Evolutionary conservation across 2,888 invertebrate genomes (phyloP).

Genomic region (Pandemis corylana): DNA sequence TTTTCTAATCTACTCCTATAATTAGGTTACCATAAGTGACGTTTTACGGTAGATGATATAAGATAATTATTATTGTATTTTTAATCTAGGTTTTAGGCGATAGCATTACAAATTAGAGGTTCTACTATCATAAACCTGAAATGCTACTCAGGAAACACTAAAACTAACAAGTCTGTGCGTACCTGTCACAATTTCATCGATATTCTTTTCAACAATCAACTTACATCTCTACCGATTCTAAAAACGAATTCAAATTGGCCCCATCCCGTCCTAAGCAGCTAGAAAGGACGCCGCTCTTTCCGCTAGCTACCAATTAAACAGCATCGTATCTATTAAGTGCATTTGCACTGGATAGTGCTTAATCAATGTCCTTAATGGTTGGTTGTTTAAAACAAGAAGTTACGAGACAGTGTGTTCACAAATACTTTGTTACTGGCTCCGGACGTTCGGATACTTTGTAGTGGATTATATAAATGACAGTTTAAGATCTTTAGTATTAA

Average conservation of each 20-base stretch:
- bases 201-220: neutral
- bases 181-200: neutral
- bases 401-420: neutral
- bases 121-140: too few species aligned
- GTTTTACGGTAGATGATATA: too few species aligned
- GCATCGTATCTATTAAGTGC: conserved; percentile 34
- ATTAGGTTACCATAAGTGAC: too few species aligned
- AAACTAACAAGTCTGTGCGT: neutral
- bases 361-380: conserved; percentile 68
- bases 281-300: conserved; percentile 65
- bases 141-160: too few species aligned
- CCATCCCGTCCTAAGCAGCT: conserved; percentile 63
- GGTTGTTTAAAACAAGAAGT: conserved; percentile 9
- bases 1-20: too few species aligned
- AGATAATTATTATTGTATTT: too few species aligned
- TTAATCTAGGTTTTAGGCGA: too few species aligned
- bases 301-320: conserved; percentile 48
- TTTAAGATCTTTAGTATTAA: too few species aligned
- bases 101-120: too few species aligned
- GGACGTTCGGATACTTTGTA: neutral
- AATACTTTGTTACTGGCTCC: neutral
- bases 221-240: conserved; percentile 53
- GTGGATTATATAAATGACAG: neutral
- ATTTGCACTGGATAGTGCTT: conserved; percentile 58
- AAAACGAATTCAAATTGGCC: conserved; percentile 72